A percentile compares a stretch with the other conserved stretches of the same genome.
Evolutionary conservation across 2,113 vertebrate species (phyloP).

Genomic region (Sinocyclocheilus anophthalmus): DNA sequence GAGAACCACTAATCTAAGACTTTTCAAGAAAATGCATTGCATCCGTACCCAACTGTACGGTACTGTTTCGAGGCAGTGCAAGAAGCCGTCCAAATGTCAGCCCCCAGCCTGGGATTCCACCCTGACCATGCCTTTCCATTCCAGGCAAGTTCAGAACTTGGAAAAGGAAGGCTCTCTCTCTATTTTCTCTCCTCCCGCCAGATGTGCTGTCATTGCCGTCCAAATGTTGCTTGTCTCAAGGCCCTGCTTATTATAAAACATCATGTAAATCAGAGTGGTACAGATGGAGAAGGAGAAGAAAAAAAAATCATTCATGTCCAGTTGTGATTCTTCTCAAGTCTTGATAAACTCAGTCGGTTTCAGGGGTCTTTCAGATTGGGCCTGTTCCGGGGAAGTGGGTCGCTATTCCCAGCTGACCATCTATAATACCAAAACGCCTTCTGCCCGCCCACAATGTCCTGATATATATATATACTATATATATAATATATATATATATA

Average conservation of each 20-base stretch:
- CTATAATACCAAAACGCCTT: constrained; percentile 26
- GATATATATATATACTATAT: no score
- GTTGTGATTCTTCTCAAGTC: background rate
- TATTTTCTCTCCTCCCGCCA: constrained; percentile 42
- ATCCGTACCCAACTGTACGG: constrained; percentile 17
- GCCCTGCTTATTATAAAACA: constrained; percentile 55
- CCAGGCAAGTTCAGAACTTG: constrained; percentile 45
- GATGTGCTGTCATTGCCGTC: constrained; percentile 41
- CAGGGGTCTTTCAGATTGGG: constrained; percentile 11
- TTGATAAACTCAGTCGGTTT: constrained; percentile 16
- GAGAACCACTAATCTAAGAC: background rate
- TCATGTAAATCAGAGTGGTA: constrained; percentile 42
- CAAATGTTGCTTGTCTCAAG: constrained; percentile 43
- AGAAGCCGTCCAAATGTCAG: constrained; percentile 62
- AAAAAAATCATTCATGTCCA: background rate
- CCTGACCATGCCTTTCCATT: constrained; percentile 43
- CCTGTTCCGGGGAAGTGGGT: constrained; percentile 17
- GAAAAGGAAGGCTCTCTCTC: constrained; percentile 27
- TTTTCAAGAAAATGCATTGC: constrained; percentile 20
- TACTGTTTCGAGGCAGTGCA: constrained; percentile 39
- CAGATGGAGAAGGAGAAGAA: background rate
- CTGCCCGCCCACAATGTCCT: background rate
- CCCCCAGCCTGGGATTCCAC: constrained; percentile 46
- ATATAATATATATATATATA: background rate
- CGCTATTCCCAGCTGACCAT: constrained; percentile 29